These are phyloP conservation scores for Danaus plexippus DNA, from an alignment of 1,140 invertebrate genomes.

Conservation along the genomic window DNA sequence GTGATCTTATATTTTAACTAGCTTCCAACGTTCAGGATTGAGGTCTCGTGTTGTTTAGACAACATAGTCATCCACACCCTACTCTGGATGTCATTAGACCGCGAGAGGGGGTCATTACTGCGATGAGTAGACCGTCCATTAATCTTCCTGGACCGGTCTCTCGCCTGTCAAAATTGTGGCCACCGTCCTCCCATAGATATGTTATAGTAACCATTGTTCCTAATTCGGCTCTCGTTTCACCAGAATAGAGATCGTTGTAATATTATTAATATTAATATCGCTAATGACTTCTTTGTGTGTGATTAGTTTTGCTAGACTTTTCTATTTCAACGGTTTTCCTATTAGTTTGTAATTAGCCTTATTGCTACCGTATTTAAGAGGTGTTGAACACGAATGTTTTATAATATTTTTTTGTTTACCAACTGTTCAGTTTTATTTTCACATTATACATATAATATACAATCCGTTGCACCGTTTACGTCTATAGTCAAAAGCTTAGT, in stretches of 20 bases:
- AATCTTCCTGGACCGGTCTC: slow-evolving; percentile 64
- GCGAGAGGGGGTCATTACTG: slow-evolving; percentile 64
- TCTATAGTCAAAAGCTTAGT: too few species aligned
- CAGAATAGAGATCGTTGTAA: slow-evolving; percentile 20
- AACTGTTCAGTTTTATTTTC: too few species aligned
- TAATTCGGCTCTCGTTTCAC: slow-evolving; percentile 20
- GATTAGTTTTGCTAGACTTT: slow-evolving; percentile 8
- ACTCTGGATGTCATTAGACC: slow-evolving; percentile 63
- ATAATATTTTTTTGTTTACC: too few species aligned
- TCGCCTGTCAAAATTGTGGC: slow-evolving; percentile 65
- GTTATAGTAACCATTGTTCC: slow-evolving; percentile 24
- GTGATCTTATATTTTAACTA: too few species aligned
- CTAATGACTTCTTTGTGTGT: slow-evolving; percentile 22
- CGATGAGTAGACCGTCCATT: slow-evolving; percentile 66
- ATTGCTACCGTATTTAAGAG: too few species aligned
- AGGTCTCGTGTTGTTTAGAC: too few species aligned
- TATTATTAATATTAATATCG: slow-evolving; percentile 34
- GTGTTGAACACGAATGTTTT: too few species aligned
- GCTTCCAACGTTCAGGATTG: too few species aligned
- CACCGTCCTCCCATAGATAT: slow-evolving; percentile 49
- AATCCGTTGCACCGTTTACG: too few species aligned
- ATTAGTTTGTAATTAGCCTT: too few species aligned
- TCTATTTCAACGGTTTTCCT: too few species aligned
- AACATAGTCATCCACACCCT: slow-evolving; percentile 31
- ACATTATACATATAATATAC: too few species aligned